Evolutionary conservation across 2,888 invertebrate species (phyloP).

Genomic region (Drosophila anceps): DNA sequence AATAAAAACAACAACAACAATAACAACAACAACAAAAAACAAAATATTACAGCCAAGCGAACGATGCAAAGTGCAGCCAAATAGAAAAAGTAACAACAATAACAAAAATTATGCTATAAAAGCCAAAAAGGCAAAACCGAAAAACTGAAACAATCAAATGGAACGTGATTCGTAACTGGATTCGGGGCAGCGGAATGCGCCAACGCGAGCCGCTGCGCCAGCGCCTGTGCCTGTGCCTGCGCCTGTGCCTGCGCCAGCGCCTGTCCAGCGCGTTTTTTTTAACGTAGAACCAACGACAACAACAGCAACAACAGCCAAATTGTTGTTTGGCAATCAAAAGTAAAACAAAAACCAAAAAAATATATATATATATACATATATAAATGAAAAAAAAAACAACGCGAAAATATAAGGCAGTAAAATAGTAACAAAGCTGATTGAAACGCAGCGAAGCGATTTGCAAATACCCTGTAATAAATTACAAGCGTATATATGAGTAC

Average conservation of each 20-base stretch:
- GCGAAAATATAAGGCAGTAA: conserved; percentile 26
- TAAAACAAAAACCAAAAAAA: conserved; percentile 42
- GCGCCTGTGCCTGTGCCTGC: conserved; percentile 26
- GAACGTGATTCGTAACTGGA: conserved; percentile 67
- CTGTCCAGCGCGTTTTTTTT: conserved; percentile 62
- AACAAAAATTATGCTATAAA: conserved; percentile 55
- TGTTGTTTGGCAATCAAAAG: conserved; percentile 78
- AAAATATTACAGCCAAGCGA: conserved; percentile 19
- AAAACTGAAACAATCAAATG: conserved; percentile 62
- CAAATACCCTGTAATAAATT: conserved; percentile 10
- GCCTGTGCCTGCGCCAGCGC: conserved; percentile 26
- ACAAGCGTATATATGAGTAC: no score
- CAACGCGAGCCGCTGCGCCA: conserved; percentile 11
- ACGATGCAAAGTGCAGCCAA: conserved; percentile 52
- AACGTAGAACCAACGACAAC: conserved; percentile 60
- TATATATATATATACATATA: conserved; percentile 8
- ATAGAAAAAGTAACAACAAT: conserved; percentile 40
- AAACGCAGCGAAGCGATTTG: background rate
- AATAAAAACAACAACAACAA: conserved; percentile 16
- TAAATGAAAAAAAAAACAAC: conserved; percentile 8
- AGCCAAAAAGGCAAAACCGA: conserved; percentile 31
- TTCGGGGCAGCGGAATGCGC: conserved; percentile 46
- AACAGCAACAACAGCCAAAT: conserved; percentile 56
- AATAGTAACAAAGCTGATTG: conserved; percentile 26
- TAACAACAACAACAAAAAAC: conserved; percentile 13